Conservation (phyloP, 2,113 vertebrate genomes). For the Tinamus guttatus region DNA sequence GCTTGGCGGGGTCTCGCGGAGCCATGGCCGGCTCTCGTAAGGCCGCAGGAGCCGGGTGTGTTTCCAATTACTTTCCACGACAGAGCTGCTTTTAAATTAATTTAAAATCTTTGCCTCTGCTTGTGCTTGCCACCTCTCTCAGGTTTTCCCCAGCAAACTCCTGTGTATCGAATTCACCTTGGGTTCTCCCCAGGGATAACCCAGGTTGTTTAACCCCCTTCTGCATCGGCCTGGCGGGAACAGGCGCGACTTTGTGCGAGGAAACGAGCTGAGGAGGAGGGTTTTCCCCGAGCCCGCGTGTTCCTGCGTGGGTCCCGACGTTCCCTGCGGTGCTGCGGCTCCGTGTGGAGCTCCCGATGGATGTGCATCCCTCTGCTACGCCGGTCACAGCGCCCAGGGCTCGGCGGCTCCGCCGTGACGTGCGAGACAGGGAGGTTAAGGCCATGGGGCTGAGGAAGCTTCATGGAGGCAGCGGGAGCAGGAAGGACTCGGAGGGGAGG, state of each 20-base stretch:
- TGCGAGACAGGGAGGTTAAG: background rate
- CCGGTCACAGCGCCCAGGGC: background rate
- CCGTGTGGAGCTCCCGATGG: too few relatives aligned
- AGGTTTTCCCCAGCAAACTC: conserved; percentile 19
- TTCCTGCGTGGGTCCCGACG: background rate
- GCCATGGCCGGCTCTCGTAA: conserved; percentile 60
- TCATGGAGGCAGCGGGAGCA: background rate
- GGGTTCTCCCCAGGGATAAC: conserved; percentile 28
- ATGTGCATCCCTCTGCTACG: background rate
- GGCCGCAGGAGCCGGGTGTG: conserved; percentile 45
- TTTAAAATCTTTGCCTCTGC: conserved; percentile 71
- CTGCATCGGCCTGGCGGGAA: background rate
- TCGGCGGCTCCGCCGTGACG: too few relatives aligned
- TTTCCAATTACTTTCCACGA: conserved; percentile 78
- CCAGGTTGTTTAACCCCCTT: conserved; percentile 17
- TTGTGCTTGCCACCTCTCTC: conserved; percentile 63
- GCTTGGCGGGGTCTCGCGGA: conserved; percentile 57
- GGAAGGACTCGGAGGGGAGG: background rate
- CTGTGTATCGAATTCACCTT: conserved; percentile 38
- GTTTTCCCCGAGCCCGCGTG: background rate
- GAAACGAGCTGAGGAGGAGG: background rate
- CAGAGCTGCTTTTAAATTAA: conserved; percentile 75
- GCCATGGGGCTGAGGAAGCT: background rate
- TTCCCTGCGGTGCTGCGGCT: background rate
- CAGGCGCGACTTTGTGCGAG: background rate